phyloP scores from a whole-genome alignment of 2,113 vertebrate genomes.

The Sinocyclocheilus rhinocerous region DNA sequence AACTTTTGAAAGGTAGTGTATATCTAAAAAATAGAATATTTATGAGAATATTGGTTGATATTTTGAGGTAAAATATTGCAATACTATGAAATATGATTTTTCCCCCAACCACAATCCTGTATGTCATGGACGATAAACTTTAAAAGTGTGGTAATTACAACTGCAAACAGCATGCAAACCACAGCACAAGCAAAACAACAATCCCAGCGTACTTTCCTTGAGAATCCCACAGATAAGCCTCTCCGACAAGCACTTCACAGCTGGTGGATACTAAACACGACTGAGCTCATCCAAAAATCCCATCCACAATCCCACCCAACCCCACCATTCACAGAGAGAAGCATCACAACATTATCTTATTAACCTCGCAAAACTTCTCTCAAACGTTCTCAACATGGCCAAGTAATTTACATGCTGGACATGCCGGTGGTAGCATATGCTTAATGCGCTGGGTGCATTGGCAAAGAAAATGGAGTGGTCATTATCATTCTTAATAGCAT shows the following conservation, averaged over 20 bases:
- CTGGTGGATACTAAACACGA: slow-evolving; percentile 25
- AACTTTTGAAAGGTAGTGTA: neutral
- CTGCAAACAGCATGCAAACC: slow-evolving; percentile 23
- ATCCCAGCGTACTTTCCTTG: slow-evolving; percentile 30
- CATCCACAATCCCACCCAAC: slow-evolving; percentile 38
- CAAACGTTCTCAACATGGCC: slow-evolving; percentile 12
- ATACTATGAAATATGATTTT: neutral
- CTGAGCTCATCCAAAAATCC: slow-evolving; percentile 46
- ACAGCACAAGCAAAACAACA: slow-evolving; percentile 16
- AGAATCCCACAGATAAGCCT: slow-evolving; percentile 33
- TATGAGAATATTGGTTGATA: neutral
- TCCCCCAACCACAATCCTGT: neutral
- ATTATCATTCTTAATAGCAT: slow-evolving; percentile 42
- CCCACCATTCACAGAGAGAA: slow-evolving; percentile 24
- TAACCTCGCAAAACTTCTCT: slow-evolving; percentile 45
- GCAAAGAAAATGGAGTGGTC: slow-evolving; percentile 48
- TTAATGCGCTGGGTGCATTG: slow-evolving; percentile 21
- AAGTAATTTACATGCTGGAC: slow-evolving; percentile 48
- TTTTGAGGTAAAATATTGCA: neutral
- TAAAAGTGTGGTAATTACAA: neutral
- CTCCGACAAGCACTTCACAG: slow-evolving; percentile 38
- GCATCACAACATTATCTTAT: slow-evolving; percentile 50
- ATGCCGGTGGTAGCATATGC: slow-evolving; percentile 14
- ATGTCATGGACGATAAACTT: neutral
- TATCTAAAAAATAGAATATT: neutral